These are phyloP conservation scores for Lasioglossum morio DNA, from an alignment of 2,888 invertebrate genomes.

Conservation along the genomic window DNA sequence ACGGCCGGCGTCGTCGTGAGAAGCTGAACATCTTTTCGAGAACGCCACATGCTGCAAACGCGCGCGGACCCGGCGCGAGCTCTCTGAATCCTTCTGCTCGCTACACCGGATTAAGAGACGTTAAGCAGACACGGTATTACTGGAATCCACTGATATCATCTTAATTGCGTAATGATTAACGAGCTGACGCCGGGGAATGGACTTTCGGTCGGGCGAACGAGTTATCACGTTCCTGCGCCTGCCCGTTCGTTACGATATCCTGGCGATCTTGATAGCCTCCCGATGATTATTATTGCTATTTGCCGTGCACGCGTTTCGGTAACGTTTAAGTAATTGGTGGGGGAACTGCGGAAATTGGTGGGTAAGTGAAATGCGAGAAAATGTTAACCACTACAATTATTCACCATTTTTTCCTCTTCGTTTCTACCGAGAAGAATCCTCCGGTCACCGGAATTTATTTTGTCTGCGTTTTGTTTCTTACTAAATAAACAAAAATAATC, in stretches of 20 bases:
- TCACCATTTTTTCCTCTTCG: too few relatives aligned
- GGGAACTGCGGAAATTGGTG: neutral
- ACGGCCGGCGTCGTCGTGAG: neutral
- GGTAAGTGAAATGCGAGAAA: neutral
- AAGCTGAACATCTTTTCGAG: neutral
- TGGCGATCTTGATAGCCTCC: constrained; percentile 11
- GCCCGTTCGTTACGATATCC: constrained; percentile 34
- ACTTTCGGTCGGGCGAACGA: constrained; percentile 18
- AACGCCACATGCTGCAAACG: constrained; percentile 8
- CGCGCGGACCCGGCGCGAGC: neutral
- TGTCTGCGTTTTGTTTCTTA: neutral
- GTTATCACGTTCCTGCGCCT: neutral
- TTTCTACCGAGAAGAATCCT: too few relatives aligned
- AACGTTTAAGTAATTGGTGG: neutral
- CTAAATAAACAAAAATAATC: neutral
- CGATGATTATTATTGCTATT: constrained; percentile 16
- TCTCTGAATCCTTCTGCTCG: constrained; percentile 23
- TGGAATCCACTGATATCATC: constrained; percentile 45
- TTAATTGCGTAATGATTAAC: constrained; percentile 50
- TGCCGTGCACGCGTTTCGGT: neutral
- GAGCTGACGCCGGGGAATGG: constrained; percentile 27
- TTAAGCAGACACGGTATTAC: constrained; percentile 44
- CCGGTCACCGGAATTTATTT: neutral
- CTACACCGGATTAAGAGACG: constrained; percentile 36
- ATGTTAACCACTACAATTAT: neutral